Evolutionary conservation across 2,113 vertebrate genomes (phyloP), one percentile per base, ranked within the genome.

Genomic region (Hemibagrus wyckioides): DNA sequence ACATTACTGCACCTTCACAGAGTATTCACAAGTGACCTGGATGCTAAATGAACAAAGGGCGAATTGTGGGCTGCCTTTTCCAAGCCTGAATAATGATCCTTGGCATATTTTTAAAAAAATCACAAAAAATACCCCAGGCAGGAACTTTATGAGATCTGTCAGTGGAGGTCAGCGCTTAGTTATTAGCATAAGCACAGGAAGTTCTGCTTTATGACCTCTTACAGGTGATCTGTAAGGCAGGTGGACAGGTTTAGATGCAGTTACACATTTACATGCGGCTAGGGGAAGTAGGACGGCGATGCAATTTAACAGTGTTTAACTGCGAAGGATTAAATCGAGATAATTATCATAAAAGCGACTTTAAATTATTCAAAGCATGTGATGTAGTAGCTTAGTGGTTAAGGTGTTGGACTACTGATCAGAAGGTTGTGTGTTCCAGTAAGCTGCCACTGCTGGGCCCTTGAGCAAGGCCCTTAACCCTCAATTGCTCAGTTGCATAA

Each of bases 1-100:
- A 82, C 81, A 83, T 80, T 80, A 85, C 56, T 50, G 75, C 48
- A 86, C 56, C 23, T 61, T 71, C n/a, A 52, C 54, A 90, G 11
- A 57, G 50, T 69, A 61, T 85, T 86, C 48, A 54, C 56, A 79
- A 48, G 76, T 76, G 77, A 33, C 81, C 86, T 79, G 67, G 50
- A 36, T 61, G 21, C 48, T 84, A 36, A 76, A 83, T 83, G 56
- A 57, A 57, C 56, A 83, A 83, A 82, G 54, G 67, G 41, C 69
- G 36, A 76, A 83, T n/a, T 63, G 41, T 75, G 21, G 8, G 4
- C 80, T 52, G 69, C 44, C 57, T 76, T 63, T 77, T 87, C 33
- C 19, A 83, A 80, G 69, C 50, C 30, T 36, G 30, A 76, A 76
- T 76, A 87, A 65, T 61, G n/a, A 85, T 50, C 30, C 23, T 79